Evolutionary conservation across 2,113 vertebrate genomes (phyloP).

Genomic region (Brienomyrus brachyistius): DNA sequence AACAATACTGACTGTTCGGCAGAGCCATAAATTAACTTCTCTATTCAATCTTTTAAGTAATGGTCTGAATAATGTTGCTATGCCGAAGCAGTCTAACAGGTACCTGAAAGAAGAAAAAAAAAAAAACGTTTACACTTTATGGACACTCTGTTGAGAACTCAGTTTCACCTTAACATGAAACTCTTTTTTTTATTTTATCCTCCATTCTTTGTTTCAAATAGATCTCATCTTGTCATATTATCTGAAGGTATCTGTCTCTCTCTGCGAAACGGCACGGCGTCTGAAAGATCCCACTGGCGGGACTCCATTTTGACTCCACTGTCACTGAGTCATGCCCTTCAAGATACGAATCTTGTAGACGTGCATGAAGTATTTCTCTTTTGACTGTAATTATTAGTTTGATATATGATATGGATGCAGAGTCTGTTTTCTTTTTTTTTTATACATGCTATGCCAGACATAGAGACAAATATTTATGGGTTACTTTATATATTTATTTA

Average conservation of each 20-base stretch:
- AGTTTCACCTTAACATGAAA: neutral
- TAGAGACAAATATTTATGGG: neutral
- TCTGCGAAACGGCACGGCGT: neutral
- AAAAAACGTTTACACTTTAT: neutral
- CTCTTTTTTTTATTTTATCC: neutral
- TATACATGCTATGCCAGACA: neutral
- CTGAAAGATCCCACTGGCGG: neutral
- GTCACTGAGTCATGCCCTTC: neutral
- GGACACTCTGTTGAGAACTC: neutral
- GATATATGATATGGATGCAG: neutral
- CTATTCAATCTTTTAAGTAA: neutral
- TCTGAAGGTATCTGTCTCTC: neutral
- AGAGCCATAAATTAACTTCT: neutral
- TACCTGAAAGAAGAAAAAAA: neutral
- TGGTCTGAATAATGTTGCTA: neutral
- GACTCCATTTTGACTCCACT: neutral
- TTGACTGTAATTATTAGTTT: neutral
- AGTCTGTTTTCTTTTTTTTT: neutral
- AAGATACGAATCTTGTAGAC: neutral
- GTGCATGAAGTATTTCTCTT: neutral
- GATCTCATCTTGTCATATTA: neutral
- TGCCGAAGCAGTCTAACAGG: neutral
- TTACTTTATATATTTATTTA: neutral
- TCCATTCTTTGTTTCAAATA: neutral
- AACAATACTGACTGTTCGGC: neutral